phyloP scores from a whole-genome alignment of 2,797 vertebrate species.

The Thalassophryne amazonica region DNA sequence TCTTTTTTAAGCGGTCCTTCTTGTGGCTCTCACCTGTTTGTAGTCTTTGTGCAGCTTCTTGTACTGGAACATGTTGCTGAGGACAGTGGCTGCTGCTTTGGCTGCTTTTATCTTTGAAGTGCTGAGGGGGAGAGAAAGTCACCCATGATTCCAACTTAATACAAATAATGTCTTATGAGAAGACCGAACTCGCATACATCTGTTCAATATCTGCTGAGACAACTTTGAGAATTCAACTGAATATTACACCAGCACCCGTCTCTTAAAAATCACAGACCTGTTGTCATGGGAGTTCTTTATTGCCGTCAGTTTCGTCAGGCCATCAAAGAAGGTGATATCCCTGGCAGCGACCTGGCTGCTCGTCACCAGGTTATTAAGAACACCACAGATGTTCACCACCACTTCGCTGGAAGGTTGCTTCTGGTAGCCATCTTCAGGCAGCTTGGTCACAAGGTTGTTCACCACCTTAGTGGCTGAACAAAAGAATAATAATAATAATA shows the following conservation, averaged over 20 bases:
- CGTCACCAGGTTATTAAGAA: conserved; percentile 92
- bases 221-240: no score
- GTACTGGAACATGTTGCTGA: conserved; percentile 96
- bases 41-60: conserved; percentile 89
- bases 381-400: conserved; percentile 87
- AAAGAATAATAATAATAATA: no score
- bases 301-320: conserved; percentile 82
- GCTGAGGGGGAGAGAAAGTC: conserved; percentile 59
- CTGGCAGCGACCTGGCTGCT: conserved; percentile 81
- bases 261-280: conserved; percentile 66
- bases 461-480: conserved; percentile 84
- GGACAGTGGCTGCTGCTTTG: conserved; percentile 86
- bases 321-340: conserved; percentile 83
- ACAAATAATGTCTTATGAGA: neutral
- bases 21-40: conserved; percentile 69
- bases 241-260: neutral
- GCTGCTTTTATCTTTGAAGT: conserved; percentile 73
- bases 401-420: conserved; percentile 81
- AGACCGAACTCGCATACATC: neutral
- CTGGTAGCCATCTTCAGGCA: conserved; percentile 73
- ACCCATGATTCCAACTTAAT: conserved; percentile 3
- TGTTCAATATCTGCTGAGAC: neutral
- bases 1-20: neutral
- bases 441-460: conserved; percentile 80
- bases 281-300: conserved; percentile 76